phyloP scores from a whole-genome alignment of 2,797 vertebrate species.

The Margarornis squamiger region DNA sequence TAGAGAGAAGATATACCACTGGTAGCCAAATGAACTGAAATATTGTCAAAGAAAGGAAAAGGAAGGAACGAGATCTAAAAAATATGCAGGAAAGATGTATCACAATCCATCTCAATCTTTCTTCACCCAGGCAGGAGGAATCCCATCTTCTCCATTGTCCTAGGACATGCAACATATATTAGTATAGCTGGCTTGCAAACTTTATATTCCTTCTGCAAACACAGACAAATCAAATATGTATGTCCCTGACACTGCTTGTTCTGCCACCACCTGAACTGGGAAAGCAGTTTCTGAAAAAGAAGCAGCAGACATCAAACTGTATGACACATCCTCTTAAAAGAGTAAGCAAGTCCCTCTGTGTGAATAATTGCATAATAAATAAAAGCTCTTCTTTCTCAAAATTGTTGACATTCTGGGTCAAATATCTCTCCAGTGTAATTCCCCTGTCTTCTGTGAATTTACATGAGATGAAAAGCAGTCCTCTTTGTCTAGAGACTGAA shows the following conservation, averaged over 20 bases:
- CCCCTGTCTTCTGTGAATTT: slow-evolving; percentile 11
- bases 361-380: slow-evolving; percentile 57
- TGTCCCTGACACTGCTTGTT: background rate
- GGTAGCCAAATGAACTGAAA: background rate
- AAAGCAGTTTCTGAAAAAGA: slow-evolving; percentile 3
- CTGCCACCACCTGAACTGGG: background rate
- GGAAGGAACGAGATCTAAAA: background rate
- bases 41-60: background rate
- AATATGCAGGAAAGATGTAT: background rate
- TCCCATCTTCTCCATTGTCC: background rate
- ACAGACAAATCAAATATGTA: background rate
- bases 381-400: slow-evolving; percentile 30
- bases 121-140: background rate
- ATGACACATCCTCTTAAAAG: slow-evolving; percentile 24
- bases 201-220: background rate
- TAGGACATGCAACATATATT: background rate
- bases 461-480: background rate
- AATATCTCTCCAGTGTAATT: background rate
- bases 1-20: background rate
- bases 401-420: slow-evolving; percentile 43
- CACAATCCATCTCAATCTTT: background rate
- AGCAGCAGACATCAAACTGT: slow-evolving; percentile 1
- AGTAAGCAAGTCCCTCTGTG: slow-evolving; percentile 11
- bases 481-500: background rate
- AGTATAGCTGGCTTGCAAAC: background rate